phyloP scores from a whole-genome alignment of 2,888 invertebrate species.

The Rhorus exstirpatorius region DNA sequence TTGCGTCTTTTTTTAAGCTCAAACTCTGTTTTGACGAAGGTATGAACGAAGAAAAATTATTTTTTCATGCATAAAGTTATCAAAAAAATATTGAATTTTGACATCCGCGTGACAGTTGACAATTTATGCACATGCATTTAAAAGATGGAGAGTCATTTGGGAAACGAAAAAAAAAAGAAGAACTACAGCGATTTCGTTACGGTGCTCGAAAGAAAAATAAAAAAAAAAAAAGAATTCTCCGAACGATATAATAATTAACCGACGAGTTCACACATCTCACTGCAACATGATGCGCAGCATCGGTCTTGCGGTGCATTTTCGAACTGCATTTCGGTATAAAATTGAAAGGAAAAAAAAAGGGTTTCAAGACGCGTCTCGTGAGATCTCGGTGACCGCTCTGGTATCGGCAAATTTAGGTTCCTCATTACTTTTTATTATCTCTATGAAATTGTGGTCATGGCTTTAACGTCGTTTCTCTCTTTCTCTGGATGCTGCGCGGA shows the following conservation, averaged over 20 bases:
- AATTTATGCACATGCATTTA: too few species aligned
- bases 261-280: constrained; percentile 48
- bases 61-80: too few species aligned
- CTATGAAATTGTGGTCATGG: constrained; percentile 62
- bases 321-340: constrained; percentile 37
- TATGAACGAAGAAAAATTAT: too few species aligned
- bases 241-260: constrained; percentile 55
- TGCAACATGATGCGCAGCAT: too few species aligned
- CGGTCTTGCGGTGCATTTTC: constrained; percentile 12
- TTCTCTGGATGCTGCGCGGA: constrained; percentile 44
- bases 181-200: too few species aligned
- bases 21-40: too few species aligned
- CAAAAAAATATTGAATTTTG: too few species aligned
- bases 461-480: constrained; percentile 23
- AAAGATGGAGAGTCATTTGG: background rate
- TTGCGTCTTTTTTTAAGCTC: too few species aligned
- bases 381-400: constrained; percentile 40
- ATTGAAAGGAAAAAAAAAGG: constrained; percentile 20
- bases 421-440: constrained; percentile 69
- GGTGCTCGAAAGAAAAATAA: background rate
- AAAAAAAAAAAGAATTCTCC: constrained; percentile 3
- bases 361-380: constrained; percentile 42
- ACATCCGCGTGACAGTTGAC: too few species aligned
- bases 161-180: background rate
- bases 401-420: constrained; percentile 65